Evolutionary conservation across 1,140 invertebrate genomes (phyloP).

Genomic region (Rhynchophorus ferrugineus): DNA sequence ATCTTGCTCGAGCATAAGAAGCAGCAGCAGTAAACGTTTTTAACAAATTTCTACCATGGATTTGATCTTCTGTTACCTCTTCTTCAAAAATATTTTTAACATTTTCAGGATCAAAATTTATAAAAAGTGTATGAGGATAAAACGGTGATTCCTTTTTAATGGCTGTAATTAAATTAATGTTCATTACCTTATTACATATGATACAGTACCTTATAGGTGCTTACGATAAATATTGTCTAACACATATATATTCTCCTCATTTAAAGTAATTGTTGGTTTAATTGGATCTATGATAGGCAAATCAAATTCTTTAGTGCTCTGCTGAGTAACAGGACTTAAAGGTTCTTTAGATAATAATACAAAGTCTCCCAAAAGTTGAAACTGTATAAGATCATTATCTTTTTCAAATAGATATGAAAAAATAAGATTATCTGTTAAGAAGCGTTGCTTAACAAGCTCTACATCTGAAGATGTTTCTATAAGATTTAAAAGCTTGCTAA

Average conservation of each 20-base stretch:
- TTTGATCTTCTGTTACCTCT: conserved; percentile 55
- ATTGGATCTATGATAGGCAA: conserved; percentile 67
- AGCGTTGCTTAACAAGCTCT: conserved; percentile 46
- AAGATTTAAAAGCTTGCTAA: conserved; percentile 62
- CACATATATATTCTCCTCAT: conserved; percentile 55
- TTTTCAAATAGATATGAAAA: conserved; percentile 51
- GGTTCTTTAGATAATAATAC: conserved; percentile 56
- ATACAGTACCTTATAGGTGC: no score
- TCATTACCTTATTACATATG: no score
- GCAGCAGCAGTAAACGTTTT: conserved; percentile 65
- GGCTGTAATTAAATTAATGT: no score
- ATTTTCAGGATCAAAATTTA: conserved; percentile 54
- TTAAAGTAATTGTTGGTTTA: conserved; percentile 58
- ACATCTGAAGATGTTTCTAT: conserved; percentile 55
- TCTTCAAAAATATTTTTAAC: conserved; percentile 62
- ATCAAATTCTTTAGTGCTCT: conserved; percentile 38
- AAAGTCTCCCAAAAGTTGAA: conserved; percentile 54
- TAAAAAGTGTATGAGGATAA: conserved; percentile 65
- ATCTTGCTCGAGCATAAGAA: conserved; percentile 60
- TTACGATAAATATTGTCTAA: conserved; percentile 61
- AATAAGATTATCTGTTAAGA: conserved; percentile 49
- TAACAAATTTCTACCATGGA: conserved; percentile 57
- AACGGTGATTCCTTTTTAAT: conserved; percentile 41
- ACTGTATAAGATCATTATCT: conserved; percentile 54
- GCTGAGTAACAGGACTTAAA: conserved; percentile 46